phyloP scores from a whole-genome alignment of 2,888 invertebrate species.

The Pediacus dermestoides region DNA sequence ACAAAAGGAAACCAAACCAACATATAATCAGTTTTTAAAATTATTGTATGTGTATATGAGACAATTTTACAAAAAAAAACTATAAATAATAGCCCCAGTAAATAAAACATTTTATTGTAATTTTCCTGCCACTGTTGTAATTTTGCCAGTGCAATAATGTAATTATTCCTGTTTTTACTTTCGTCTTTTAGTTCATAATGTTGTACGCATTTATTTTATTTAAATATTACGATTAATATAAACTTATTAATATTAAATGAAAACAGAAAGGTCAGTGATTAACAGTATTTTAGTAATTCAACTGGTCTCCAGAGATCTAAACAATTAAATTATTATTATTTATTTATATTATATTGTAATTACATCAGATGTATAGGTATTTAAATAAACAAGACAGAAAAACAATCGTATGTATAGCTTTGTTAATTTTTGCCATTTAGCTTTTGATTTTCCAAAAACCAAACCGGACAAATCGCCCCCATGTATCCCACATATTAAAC shows the following conservation, averaged over 20 bases:
- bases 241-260: neutral
- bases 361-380: slow-evolving; percentile 44
- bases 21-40: slow-evolving; percentile 9
- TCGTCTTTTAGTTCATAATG: too few species aligned
- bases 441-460: slow-evolving; percentile 25
- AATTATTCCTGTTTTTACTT: slow-evolving; percentile 16
- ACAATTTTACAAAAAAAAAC: slow-evolving; percentile 22
- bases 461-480: too few species aligned
- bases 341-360: slow-evolving; percentile 45
- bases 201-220: too few species aligned
- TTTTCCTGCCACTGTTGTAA: slow-evolving; percentile 32
- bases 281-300: slow-evolving; percentile 43
- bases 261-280: slow-evolving; percentile 43
- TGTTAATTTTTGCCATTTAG: slow-evolving; percentile 33
- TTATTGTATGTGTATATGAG: slow-evolving; percentile 23
- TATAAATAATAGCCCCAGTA: too few species aligned
- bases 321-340: slow-evolving; percentile 43
- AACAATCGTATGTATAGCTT: slow-evolving; percentile 31
- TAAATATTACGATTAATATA: slow-evolving; percentile 4
- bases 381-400: slow-evolving; percentile 37
- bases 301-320: slow-evolving; percentile 44
- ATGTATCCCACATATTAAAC: too few species aligned
- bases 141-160: slow-evolving; percentile 42
- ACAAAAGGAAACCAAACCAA: slow-evolving; percentile 7
- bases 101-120: too few species aligned